Base-by-base conservation (phyloP, 2,113 vertebrate species). In the Hippocampus barbouri region DNA sequence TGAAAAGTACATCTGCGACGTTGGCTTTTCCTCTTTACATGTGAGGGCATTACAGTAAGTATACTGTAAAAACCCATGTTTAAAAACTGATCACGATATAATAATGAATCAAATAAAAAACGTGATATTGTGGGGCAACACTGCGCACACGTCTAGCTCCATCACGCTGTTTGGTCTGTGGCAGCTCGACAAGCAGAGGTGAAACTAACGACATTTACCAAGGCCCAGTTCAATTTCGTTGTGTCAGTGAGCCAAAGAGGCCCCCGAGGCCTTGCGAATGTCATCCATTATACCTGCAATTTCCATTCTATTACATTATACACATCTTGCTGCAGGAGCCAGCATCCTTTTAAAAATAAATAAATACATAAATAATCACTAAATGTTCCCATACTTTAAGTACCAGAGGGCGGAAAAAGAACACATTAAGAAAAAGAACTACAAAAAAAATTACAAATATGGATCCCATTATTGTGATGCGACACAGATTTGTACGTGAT, bases 121-220 rank as follows among this genome's bases (percentile, higher is more conserved):
- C 21, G 2, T 21, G 51, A 60, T 30, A 60, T 30, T 3, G 25
- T 14, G 57, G 7, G 1, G 25, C 25, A 27, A 15, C 25, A 16
- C 27, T 30, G 14, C 11, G 15, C 57, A 18, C 8, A 41, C 10
- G 9, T 78, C 70, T 68, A 40, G 61, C 27, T 20, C 34, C 60
- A 53, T 60, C 38, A 34, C 68, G 53, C 53, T 20, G 71, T 72
- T 66, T 18, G 40, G 75, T 79, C 77, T 62, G 45, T 72, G 27
- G 1, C 38, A 68, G 70, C 23, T 53, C n/a, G 18, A 63, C 64
- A 78, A 75, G 34, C 57, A 41, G 68, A 74, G 74, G 74, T 79
- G 67, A 71, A 60, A 62, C 70, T 70, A 77, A 79, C 67, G 60
- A 66, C 40, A 67, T 71, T 73, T 70, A 68, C 61, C 68, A 68